phyloP scores from a whole-genome alignment of 2,888 invertebrate species.

The Hoplodrina ambigua region DNA sequence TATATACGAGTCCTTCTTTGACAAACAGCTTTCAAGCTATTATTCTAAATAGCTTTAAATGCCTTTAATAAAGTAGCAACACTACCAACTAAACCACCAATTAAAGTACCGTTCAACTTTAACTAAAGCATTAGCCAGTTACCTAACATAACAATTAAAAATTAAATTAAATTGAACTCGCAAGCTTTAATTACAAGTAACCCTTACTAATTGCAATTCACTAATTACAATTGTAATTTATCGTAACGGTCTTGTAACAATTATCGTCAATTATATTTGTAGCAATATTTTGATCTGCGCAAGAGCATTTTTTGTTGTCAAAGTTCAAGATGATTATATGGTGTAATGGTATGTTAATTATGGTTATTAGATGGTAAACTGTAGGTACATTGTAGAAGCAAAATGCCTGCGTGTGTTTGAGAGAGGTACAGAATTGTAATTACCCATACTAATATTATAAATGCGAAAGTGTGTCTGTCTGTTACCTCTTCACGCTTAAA shows the following conservation, averaged over 20 bases:
- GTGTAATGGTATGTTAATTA: slow-evolving; percentile 48
- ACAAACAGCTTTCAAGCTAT: not conserved
- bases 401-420: slow-evolving; percentile 2
- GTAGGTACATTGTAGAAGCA: slow-evolving; percentile 14
- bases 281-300: slow-evolving; percentile 53
- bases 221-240: slow-evolving; percentile 60
- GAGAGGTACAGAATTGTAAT: slow-evolving; percentile 15
- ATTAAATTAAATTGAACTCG: slow-evolving; percentile 55
- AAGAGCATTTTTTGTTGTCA: slow-evolving; percentile 54
- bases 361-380: slow-evolving; percentile 34
- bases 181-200: slow-evolving; percentile 52
- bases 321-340: slow-evolving; percentile 44
- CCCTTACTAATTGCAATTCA: slow-evolving; percentile 54
- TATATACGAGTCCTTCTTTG: not conserved
- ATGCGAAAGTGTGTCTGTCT: no score
- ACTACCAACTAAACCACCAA: slow-evolving; percentile 29
- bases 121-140: slow-evolving; percentile 50
- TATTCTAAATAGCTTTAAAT: not conserved
- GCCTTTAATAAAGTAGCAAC: not conserved
- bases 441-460: not conserved
- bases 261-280: slow-evolving; percentile 42
- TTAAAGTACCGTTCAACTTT: slow-evolving; percentile 42
- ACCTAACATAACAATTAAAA: slow-evolving; percentile 54
- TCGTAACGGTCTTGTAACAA: slow-evolving; percentile 59
- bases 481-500: no score